These are phyloP conservation scores for Syngnathus scovelli DNA, from an alignment of 2,113 vertebrate genomes.

Conservation along the genomic window DNA sequence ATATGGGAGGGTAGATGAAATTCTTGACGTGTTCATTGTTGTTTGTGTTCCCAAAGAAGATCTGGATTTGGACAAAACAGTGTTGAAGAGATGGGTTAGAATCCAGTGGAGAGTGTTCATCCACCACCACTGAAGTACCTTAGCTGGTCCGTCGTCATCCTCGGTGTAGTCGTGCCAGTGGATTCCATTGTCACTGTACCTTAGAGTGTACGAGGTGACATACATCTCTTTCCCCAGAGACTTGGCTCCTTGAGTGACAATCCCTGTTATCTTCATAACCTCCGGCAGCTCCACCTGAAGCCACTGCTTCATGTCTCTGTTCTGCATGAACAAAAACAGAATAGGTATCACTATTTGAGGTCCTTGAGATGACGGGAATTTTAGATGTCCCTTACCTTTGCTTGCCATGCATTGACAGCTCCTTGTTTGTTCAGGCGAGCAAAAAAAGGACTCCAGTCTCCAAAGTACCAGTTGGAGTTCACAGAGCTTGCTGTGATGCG, in stretches of 20 bases:
- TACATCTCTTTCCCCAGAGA: constrained; percentile 76
- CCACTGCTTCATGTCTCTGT: constrained; percentile 81
- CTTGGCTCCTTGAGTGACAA: constrained; percentile 84
- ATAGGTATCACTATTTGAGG: background rate
- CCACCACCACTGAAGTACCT: constrained; percentile 65
- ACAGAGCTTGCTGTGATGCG: constrained; percentile 79
- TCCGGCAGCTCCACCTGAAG: constrained; percentile 83
- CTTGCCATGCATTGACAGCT: constrained; percentile 78
- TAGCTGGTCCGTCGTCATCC: constrained; percentile 56
- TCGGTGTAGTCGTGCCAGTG: constrained; percentile 80
- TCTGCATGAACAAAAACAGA: constrained; percentile 51
- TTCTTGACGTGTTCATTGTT: constrained; percentile 74
- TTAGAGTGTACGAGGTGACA: constrained; percentile 75
- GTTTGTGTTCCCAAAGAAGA: constrained; percentile 80
- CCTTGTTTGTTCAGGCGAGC: constrained; percentile 79
- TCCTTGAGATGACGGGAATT: background rate
- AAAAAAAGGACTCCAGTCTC: constrained; percentile 72
- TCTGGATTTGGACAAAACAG: constrained; percentile 65
- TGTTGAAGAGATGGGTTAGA: background rate
- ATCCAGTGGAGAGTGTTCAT: background rate
- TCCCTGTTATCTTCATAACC: constrained; percentile 85
- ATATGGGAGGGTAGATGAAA: constrained; percentile 86
- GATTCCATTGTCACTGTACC: constrained; percentile 75
- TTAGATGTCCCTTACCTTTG: constrained; percentile 70
- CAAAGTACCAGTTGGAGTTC: constrained; percentile 68